Evolutionary conservation across 2,888 invertebrate species (phyloP).

Genomic region (Blastobasis adustella): DNA sequence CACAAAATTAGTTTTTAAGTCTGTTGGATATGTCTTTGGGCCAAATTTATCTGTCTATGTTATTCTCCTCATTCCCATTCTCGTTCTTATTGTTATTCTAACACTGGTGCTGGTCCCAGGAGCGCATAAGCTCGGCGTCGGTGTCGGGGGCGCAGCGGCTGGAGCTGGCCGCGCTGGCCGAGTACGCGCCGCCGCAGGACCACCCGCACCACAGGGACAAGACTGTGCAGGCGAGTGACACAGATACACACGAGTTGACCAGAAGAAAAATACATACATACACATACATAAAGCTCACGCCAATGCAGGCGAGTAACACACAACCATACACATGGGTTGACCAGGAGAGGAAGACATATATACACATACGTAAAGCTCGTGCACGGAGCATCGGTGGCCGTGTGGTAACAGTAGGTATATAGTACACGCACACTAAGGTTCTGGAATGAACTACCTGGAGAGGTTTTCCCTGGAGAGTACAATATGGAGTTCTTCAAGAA

Average conservation of each 20-base stretch:
- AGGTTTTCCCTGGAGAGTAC: too few species aligned
- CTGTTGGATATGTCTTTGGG: too few species aligned
- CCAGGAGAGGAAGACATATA: neutral
- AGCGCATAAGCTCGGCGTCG: constrained; percentile 37
- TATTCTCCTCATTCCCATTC: neutral
- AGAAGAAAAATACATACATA: neutral
- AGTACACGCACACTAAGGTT: too few species aligned
- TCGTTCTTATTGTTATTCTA: neutral
- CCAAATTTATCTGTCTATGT: too few species aligned
- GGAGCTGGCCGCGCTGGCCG: constrained; percentile 31
- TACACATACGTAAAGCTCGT: neutral
- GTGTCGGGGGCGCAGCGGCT: constrained; percentile 39
- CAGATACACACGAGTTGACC: neutral
- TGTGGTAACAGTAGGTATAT: too few species aligned
- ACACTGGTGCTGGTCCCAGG: constrained; percentile 29
- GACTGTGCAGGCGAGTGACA: constrained; percentile 28
- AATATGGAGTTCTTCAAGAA: too few species aligned
- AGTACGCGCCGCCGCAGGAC: constrained; percentile 30
- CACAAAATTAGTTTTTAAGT: too few species aligned
- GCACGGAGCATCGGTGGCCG: neutral
- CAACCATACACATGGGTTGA: too few species aligned
- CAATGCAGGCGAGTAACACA: neutral
- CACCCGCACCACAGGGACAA: constrained; percentile 16
- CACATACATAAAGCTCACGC: neutral
- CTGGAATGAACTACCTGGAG: too few species aligned